phyloP scores from a whole-genome alignment of 1,140 invertebrate species.

The Periplaneta americana region DNA sequence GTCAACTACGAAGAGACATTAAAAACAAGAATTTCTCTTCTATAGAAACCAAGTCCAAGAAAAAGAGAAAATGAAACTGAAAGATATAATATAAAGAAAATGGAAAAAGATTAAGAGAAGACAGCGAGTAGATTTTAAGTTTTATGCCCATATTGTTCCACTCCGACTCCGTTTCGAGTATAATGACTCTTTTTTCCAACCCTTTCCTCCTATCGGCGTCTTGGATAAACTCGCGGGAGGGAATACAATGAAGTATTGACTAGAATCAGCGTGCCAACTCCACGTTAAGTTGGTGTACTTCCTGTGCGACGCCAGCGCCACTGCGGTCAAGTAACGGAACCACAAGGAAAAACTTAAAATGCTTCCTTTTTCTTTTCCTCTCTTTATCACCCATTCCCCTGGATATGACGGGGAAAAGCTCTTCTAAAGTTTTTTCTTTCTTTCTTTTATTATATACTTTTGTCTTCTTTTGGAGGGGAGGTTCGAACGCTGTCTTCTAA shows the following conservation, averaged over 20 bases:
- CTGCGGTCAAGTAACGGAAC: constrained; percentile 13
- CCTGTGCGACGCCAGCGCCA: constrained; percentile 8
- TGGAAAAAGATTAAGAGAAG: background rate
- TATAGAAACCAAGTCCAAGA: background rate
- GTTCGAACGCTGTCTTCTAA: background rate
- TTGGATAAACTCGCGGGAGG: background rate
- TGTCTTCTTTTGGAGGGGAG: background rate
- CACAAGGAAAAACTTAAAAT: constrained; percentile 1
- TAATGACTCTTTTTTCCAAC: background rate
- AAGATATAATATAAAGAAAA: background rate
- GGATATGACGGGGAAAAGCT: background rate
- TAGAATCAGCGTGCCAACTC: constrained; percentile 4
- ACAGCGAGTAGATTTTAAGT: background rate
- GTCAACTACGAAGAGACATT: background rate
- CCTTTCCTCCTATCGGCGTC: background rate
- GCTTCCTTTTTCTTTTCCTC: background rate
- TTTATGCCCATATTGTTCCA: background rate
- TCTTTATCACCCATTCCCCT: background rate
- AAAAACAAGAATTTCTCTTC: background rate
- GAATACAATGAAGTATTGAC: constrained; percentile 11
- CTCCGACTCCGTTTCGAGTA: background rate
- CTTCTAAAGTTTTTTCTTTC: background rate
- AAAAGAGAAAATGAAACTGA: background rate
- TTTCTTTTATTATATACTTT: too few species aligned
- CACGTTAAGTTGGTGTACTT: constrained; percentile 6